Evolutionary conservation across 2,797 vertebrate species (phyloP), one percentile per base, ranked within the genome.

Genomic region (Lepus oiostolus): DNA sequence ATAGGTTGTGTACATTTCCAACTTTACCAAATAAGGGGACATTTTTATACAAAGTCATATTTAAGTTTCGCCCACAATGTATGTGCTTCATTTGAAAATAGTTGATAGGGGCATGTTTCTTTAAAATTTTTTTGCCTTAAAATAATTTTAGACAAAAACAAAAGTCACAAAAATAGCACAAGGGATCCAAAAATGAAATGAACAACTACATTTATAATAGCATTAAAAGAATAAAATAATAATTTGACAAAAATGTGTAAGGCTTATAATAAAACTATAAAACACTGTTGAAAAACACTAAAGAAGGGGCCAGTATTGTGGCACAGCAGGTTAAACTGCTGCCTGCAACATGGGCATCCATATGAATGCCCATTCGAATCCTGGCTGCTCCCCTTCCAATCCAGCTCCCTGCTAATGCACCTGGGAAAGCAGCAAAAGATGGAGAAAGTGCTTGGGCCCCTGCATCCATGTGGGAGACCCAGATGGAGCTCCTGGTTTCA

Each of bases 191-290:
- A 90, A 76, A 52, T 88, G 32, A 77, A 76, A 47, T 92, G 77
- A 77, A n/a, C 10, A 84, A 68, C 77, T 88, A 47, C 12, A 77
- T 30, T 92, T 79, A 84, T 77, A 72, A 88, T 24, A 83, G 24
- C 11, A 92, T 50, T 19, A 89, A 74, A 88, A 76, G 38, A 91
- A 70, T 70, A 68, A 88, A 74, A 90, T 12, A 71, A 0, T 30
- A 70, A 76, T 76, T 81, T 52, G 50, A 85, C 85, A 92, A 68
- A 95, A 92, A 72, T 28, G 16, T 85, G 5, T 74, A 70, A 81
- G 85, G 63, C 9, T 70, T 60, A 70, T 26, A 42, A 28, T 87
- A 9, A 76, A 94, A 86, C 32, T 72, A 79, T n/a, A 85, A 76
- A 83, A 38, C 38, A 60, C 38, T 60, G 67, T 58, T 92, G 67